A percentile compares a stretch with the other conserved stretches of the same genome.
Evolutionary conservation across 2,888 invertebrate species (phyloP).

Genomic region (Acanthosepion pharaonis): DNA sequence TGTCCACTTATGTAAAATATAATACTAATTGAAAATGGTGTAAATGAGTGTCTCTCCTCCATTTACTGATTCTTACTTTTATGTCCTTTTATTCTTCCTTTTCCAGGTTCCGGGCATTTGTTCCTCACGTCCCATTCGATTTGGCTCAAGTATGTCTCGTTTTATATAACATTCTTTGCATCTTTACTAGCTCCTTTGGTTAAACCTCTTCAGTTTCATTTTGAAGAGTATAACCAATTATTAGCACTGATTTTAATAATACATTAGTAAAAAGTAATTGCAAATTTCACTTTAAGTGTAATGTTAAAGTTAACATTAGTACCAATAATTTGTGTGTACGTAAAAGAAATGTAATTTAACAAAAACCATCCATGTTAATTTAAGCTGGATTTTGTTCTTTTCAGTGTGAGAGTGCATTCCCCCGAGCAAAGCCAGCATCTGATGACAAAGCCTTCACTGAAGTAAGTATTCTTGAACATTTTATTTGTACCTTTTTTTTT

Average conservation of each 20-base stretch:
- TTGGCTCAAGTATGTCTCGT: constrained; percentile 61
- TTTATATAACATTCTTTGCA: too few relatives aligned
- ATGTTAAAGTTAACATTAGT: too few relatives aligned
- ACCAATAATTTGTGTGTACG: background rate
- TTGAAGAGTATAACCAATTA: too few relatives aligned
- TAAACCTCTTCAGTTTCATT: too few relatives aligned
- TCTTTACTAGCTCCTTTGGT: too few relatives aligned
- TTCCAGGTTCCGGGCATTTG: constrained; percentile 71
- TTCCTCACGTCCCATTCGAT: constrained; percentile 74
- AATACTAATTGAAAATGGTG: background rate
- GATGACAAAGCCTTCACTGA: constrained; percentile 90
- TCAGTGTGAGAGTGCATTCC: constrained; percentile 89
- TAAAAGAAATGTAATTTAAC: background rate
- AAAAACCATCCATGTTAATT: background rate
- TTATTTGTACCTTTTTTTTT: background rate
- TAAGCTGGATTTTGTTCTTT: constrained; percentile 50
- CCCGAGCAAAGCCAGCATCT: constrained; percentile 85
- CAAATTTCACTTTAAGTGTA: too few relatives aligned
- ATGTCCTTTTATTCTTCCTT: constrained; percentile 8
- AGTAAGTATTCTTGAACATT: constrained; percentile 75
- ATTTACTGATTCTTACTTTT: background rate
- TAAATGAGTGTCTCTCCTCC: background rate
- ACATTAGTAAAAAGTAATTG: too few relatives aligned
- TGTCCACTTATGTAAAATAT: too few relatives aligned
- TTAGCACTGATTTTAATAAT: too few relatives aligned